Percentiles rank a stretch among this genome's conserved stretches.
Conservation (phyloP, 2,888 invertebrate species). For the Acrobasis repandana region DNA sequence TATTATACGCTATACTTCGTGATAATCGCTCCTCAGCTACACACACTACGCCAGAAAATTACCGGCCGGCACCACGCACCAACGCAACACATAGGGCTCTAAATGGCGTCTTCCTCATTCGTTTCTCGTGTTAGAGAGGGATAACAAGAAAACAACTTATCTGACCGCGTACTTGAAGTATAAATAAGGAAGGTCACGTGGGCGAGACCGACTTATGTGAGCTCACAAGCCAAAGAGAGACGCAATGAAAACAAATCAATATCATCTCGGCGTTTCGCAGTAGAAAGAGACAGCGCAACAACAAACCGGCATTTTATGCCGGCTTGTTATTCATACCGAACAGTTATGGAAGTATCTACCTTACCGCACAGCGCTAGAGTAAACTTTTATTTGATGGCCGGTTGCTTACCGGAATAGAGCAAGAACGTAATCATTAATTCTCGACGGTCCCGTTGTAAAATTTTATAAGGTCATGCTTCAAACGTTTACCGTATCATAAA, state of each 20-base stretch:
- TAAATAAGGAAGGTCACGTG: constrained; percentile 76
- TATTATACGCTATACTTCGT: constrained; percentile 36
- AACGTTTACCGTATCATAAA: constrained; percentile 11
- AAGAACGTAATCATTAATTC: constrained; percentile 46
- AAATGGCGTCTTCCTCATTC: constrained; percentile 62
- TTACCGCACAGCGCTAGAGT: constrained; percentile 42
- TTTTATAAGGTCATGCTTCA: constrained; percentile 23
- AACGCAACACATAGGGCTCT: constrained; percentile 42
- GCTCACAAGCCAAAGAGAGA: constrained; percentile 69
- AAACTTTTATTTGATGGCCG: constrained; percentile 36
- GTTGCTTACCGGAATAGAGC: constrained; percentile 50
- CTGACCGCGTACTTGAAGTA: constrained; percentile 64
- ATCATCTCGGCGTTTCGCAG: constrained; percentile 71
- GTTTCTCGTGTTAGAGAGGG: constrained; percentile 67
- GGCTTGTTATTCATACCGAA: constrained; percentile 51
- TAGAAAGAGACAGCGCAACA: constrained; percentile 76
- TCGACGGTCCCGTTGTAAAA: constrained; percentile 52
- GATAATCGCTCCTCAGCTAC: constrained; percentile 37
- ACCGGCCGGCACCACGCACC: constrained; percentile 46
- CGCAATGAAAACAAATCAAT: constrained; percentile 84
- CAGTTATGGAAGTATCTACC: constrained; percentile 48
- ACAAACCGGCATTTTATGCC: constrained; percentile 79
- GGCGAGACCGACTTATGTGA: constrained; percentile 63
- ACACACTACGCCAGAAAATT: constrained; percentile 43
- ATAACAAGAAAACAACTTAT: constrained; percentile 78